phyloP scores from a whole-genome alignment of 2,113 vertebrate species.

The Menidia beryllina region DNA sequence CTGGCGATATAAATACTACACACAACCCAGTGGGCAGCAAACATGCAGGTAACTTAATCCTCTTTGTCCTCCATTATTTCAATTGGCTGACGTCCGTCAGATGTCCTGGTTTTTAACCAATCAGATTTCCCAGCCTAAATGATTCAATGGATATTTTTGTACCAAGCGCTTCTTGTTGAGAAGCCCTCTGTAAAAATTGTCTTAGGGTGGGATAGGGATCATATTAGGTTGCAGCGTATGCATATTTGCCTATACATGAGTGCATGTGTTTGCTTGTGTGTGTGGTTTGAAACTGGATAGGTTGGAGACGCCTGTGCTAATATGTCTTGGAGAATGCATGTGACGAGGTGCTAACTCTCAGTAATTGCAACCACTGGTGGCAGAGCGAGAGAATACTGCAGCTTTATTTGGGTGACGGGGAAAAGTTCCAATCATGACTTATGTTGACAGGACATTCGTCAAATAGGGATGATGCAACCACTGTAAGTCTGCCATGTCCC shows the following conservation, averaged over 20 bases:
- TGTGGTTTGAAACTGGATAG: constrained; percentile 65
- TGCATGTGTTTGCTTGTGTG: constrained; percentile 27
- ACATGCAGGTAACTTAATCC: constrained; percentile 59
- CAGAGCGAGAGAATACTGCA: constrained; percentile 24
- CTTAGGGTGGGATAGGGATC: constrained; percentile 51
- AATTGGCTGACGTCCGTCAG: constrained; percentile 61
- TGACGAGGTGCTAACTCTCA: constrained; percentile 82
- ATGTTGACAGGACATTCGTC: constrained; percentile 65
- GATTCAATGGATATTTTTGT: constrained; percentile 70
- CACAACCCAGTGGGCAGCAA: constrained; percentile 35
- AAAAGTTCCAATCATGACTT: constrained; percentile 56
- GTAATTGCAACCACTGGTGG: constrained; percentile 74
- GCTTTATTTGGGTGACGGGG: constrained; percentile 59
- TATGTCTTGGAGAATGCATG: constrained; percentile 80
- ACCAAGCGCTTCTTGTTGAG: constrained; percentile 68
- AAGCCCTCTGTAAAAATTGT: constrained; percentile 65
- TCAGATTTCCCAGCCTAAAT: constrained; percentile 26
- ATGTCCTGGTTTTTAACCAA: constrained; percentile 53
- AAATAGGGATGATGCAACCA: constrained; percentile 68
- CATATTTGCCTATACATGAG: constrained; percentile 27
- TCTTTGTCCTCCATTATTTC: constrained; percentile 49
- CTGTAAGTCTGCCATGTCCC: constrained; percentile 28
- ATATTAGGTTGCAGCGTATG: constrained; percentile 58
- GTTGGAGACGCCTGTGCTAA: constrained; percentile 70
- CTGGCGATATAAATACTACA: constrained; percentile 73